These are phyloP conservation scores for Molorchus minor DNA, from an alignment of 2,888 invertebrate species.

Conservation along the genomic window DNA sequence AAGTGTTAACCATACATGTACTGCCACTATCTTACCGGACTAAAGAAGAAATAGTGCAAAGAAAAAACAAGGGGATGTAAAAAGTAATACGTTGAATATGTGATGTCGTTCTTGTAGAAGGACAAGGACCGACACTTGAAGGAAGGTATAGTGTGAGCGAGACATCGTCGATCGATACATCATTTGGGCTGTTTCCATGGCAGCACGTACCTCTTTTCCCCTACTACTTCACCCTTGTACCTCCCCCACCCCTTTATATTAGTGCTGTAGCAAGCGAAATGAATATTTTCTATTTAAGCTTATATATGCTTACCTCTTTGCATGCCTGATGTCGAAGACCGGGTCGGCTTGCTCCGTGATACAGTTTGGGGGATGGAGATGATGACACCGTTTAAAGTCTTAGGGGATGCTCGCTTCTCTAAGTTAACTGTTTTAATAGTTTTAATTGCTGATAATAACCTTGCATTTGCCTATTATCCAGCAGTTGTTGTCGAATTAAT, in stretches of 20 bases:
- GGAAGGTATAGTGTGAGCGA: conserved; percentile 48
- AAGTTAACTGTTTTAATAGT: conserved; percentile 23
- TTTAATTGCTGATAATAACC: conserved; percentile 29
- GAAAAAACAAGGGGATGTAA: conserved; percentile 47
- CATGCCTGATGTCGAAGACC: conserved; percentile 23
- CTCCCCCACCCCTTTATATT: conserved; percentile 58
- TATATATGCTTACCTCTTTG: conserved; percentile 47
- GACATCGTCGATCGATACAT: conserved; percentile 64
- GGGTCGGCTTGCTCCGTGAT: conserved; percentile 33
- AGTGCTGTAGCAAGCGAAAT: conserved; percentile 60
- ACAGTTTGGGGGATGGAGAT: conserved; percentile 49
- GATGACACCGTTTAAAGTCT: conserved; percentile 47
- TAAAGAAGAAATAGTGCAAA: conserved; percentile 36
- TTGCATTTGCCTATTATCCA: conserved; percentile 20
- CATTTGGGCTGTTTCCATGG: conserved; percentile 67
- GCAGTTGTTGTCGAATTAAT: conserved; percentile 20
- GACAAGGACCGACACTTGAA: conserved; percentile 39
- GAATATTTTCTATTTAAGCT: conserved; percentile 62
- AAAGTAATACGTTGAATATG: conserved; percentile 65
- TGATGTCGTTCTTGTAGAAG: conserved; percentile 60
- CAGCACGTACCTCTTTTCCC: conserved; percentile 63
- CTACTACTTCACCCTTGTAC: conserved; percentile 50
- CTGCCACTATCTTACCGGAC: conserved; percentile 24
- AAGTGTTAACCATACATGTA: too few species aligned
- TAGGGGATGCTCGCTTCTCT: conserved; percentile 24